Evolutionary conservation across 2,888 invertebrate genomes (phyloP), one percentile per base, ranked within the genome.

Genomic region (Heteromurus nitidus): DNA sequence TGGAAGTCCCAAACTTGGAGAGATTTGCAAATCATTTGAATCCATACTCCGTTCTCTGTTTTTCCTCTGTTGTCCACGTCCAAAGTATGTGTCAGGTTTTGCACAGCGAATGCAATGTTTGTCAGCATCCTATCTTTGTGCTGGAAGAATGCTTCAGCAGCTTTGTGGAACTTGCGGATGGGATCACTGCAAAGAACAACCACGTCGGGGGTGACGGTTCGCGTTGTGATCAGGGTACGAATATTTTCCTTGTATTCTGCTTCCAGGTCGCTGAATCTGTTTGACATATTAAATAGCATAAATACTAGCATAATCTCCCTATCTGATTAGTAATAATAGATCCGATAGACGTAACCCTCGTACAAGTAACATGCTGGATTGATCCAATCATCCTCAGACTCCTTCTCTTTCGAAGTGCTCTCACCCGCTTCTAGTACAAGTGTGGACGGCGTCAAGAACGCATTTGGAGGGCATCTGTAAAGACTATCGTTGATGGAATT

Each of bases 1-100:
- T 77, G 77, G 20, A 62, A 77, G 9, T 69, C 42, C 77, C 77
- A 77, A 13, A 77, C 62, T 13, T 69, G 69, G 24, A 77, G 0
- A 11, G 24, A 44, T 47, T 69, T 77, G 20, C 69, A 77, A 69
- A 77, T 30, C 3, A 44, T 36, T 28, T 77, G 68, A 42, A 69
- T 50, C 77, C 77, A 77, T 13, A 44, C 3, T 28, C 5, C 20
- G 67, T 42, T 20, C 16, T 22, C 0, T 24, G 62, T 13, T n/a
- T 65, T 18, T 13, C 16, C n/a, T 26, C 18, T 2, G n/a, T 7
- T 36, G 9, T 22, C 26, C 3, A 9, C 3, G 9, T 30, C 20
- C 16, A 67, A 13, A 11, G 77, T 50, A 53, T 60, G 55, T 11
- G 20, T 24, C 13, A 77, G 26, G 13, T 68, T 69, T 68, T 69